Evolutionary conservation across 2,113 vertebrate genomes (phyloP).

Genomic region (Ardeotis arabs): DNA sequence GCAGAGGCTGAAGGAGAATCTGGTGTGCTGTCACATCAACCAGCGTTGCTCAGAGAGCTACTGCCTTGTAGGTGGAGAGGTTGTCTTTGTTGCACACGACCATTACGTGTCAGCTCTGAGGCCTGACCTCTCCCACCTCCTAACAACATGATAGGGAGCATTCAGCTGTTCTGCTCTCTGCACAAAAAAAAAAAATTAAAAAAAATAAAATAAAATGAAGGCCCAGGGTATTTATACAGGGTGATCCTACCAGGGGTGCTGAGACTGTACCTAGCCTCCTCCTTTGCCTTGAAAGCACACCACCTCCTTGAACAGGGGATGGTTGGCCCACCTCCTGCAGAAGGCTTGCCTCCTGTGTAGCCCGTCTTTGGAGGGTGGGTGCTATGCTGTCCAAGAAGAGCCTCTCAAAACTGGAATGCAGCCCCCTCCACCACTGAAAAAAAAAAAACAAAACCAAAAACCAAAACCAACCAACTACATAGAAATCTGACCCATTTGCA

Average conservation of each 20-base stretch:
- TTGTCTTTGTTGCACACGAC: neutral
- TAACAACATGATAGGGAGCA: rapidly evolving
- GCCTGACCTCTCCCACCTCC: neutral
- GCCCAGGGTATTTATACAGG: neutral
- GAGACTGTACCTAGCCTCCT: neutral
- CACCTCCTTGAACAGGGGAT: neutral
- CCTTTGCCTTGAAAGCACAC: neutral
- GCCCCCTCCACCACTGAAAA: neutral
- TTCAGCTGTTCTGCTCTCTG: neutral
- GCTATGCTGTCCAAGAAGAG: neutral
- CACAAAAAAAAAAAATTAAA: neutral
- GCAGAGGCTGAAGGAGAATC: neutral
- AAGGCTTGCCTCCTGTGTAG: neutral
- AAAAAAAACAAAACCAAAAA: neutral
- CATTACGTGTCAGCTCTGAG: neutral
- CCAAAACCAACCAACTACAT: too few relatives aligned
- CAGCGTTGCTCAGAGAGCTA: neutral
- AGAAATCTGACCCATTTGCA: neutral
- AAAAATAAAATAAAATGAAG: neutral
- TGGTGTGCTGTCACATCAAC: neutral
- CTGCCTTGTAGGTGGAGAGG: neutral
- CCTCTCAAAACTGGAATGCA: neutral
- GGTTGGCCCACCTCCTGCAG: neutral
- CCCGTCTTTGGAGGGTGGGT: neutral
- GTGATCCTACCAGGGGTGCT: neutral